Evolutionary conservation across 30 jellyfish, hydroid and myxozoan genomes (phyloP).

Genomic region (Sanderia malayensis): DNA sequence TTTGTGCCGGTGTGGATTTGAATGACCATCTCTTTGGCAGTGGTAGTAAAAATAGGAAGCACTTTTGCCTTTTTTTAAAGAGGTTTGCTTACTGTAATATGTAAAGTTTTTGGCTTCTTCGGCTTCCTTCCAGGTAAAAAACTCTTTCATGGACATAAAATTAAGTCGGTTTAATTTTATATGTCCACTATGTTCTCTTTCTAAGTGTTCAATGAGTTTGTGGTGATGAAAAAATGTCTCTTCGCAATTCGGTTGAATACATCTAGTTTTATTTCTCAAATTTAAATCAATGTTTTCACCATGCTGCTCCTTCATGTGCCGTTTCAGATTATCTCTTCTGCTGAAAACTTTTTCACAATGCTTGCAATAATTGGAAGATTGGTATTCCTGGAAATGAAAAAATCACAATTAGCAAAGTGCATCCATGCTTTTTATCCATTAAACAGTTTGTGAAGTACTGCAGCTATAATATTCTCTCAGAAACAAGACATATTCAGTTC

Average conservation of each 20-base stretch:
- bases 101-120: slow-evolving; percentile 42
- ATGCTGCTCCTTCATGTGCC: background rate
- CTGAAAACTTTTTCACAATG: background rate
- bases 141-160: slow-evolving; percentile 45
- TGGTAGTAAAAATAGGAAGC: slow-evolving; percentile 13
- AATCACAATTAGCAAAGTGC: no score
- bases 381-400: background rate
- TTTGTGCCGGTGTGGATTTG: slow-evolving; percentile 17
- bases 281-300: no score
- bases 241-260: slow-evolving; percentile 50
- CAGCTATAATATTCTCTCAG: no score
- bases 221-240: slow-evolving; percentile 49
- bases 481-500: no score
- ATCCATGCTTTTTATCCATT: no score
- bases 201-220: slow-evolving; percentile 47
- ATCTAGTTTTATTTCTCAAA: slow-evolving; percentile 20
- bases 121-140: slow-evolving; percentile 46
- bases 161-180: slow-evolving; percentile 12
- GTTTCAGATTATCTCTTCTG: background rate
- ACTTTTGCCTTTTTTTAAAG: slow-evolving; percentile 20
- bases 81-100: slow-evolving; percentile 36
- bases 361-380: background rate
- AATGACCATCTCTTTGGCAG: slow-evolving; percentile 47
- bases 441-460: no score
- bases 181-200: slow-evolving; percentile 38